phyloP scores from a whole-genome alignment of 2,797 vertebrate genomes.

The Phoeniculus purpureus region DNA sequence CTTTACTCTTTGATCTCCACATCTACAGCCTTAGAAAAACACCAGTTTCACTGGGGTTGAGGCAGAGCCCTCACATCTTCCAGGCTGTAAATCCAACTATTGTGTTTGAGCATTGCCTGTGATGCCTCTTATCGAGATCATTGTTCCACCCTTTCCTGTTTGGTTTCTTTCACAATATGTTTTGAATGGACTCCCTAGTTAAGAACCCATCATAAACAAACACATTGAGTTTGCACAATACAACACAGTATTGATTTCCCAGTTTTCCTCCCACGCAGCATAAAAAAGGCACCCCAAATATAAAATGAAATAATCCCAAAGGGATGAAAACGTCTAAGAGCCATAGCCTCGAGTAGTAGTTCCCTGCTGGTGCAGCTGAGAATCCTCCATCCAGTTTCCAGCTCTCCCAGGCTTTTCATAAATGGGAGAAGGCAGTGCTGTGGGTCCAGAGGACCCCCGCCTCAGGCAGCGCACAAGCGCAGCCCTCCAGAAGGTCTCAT shows the following conservation, averaged over 20 bases:
- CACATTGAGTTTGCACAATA: conserved; percentile 44
- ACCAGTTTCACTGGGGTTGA: conserved; percentile 19
- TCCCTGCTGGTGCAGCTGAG: background rate
- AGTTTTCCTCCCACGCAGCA: background rate
- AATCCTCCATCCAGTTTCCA: background rate
- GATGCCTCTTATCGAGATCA: conserved; percentile 58
- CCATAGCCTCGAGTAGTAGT: background rate
- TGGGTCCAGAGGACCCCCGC: background rate
- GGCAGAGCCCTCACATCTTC: conserved; percentile 44
- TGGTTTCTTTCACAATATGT: conserved; percentile 65
- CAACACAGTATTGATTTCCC: conserved; percentile 55
- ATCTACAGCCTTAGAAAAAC: conserved; percentile 53
- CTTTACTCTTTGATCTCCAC: conserved; percentile 60
- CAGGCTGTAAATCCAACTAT: conserved; percentile 64
- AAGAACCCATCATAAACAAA: conserved; percentile 61
- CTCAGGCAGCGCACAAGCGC: background rate
- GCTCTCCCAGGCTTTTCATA: background rate
- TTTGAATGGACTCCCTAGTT: conserved; percentile 63
- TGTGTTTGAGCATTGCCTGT: conserved; percentile 63
- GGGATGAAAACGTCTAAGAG: conserved; percentile 2
- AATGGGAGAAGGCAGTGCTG: background rate
- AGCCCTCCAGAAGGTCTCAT: conserved; percentile 4
- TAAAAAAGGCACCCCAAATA: conserved; percentile 40
- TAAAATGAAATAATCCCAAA: conserved; percentile 33
- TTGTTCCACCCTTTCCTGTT: conserved; percentile 75